These are phyloP conservation scores for Lagopus muta DNA, from an alignment of 2,113 vertebrate genomes.

Conservation along the genomic window DNA sequence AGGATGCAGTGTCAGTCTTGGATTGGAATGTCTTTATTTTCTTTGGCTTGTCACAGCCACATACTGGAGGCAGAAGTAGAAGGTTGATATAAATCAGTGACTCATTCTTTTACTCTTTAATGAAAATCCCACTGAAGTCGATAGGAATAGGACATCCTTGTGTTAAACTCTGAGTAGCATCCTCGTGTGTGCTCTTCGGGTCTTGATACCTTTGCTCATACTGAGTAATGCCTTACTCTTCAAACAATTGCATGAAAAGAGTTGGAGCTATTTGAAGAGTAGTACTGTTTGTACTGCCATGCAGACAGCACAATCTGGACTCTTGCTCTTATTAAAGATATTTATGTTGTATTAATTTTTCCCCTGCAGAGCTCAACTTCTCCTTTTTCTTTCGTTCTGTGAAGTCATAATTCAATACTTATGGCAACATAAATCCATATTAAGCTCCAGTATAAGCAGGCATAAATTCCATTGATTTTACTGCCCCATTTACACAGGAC, in stretches of 20 bases:
- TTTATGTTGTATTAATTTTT: conserved; percentile 51
- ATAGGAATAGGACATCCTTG: conserved; percentile 54
- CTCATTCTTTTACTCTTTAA: conserved; percentile 28
- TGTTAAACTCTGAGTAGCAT: conserved; percentile 28
- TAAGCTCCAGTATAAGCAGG: conserved; percentile 60
- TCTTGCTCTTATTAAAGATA: conserved; percentile 43
- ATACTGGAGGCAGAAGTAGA: conserved; percentile 66
- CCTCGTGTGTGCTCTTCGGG: conserved; percentile 41
- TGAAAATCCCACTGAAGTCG: conserved; percentile 53
- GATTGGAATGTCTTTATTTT: conserved; percentile 79
- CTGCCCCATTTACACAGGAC: neutral
- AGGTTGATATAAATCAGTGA: conserved; percentile 74
- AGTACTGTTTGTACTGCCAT: conserved; percentile 57
- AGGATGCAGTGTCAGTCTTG: conserved; percentile 67
- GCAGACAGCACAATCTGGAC: conserved; percentile 33
- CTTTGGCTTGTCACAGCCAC: conserved; percentile 66
- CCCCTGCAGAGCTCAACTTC: conserved; percentile 62
- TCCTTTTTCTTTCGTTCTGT: conserved; percentile 63
- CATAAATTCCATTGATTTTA: conserved; percentile 61
- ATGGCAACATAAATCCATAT: conserved; percentile 55
- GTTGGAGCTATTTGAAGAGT: neutral
- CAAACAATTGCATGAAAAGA: neutral
- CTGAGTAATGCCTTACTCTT: conserved; percentile 1
- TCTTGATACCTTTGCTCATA: conserved; percentile 37
- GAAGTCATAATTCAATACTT: conserved; percentile 65